phyloP scores from a whole-genome alignment of 2,888 invertebrate species.

The Lasioglossum lativentre region DNA sequence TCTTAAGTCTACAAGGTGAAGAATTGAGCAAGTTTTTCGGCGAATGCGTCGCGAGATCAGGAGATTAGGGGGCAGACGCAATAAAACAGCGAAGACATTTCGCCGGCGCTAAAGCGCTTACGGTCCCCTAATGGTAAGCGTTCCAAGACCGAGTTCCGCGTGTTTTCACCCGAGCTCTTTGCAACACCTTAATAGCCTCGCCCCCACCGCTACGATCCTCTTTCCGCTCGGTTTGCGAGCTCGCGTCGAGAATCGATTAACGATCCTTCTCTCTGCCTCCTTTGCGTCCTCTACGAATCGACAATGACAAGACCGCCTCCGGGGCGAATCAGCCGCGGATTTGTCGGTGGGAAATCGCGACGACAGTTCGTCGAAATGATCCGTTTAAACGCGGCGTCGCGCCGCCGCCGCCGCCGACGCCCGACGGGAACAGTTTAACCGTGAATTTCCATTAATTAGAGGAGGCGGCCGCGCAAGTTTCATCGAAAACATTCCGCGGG shows the following conservation, averaged over 20 bases:
- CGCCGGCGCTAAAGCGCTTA: conserved; percentile 44
- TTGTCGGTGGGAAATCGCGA: not conserved
- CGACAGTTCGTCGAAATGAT: not conserved
- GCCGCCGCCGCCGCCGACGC: not conserved
- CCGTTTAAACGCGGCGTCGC: not conserved
- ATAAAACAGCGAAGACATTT: conserved; percentile 34
- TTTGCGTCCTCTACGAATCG: not conserved
- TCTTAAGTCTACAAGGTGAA: not conserved
- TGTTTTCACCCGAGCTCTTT: not conserved
- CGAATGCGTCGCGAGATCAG: not conserved
- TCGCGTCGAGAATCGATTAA: conserved; percentile 12
- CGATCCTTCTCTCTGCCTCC: not conserved
- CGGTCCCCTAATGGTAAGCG: conserved; percentile 38
- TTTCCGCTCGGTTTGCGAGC: not conserved
- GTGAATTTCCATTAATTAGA: conserved; percentile 39
- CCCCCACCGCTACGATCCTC: not conserved
- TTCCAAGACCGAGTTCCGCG: not conserved
- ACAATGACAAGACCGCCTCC: not conserved
- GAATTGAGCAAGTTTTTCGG: not conserved
- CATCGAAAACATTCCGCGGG: conserved; percentile 47
- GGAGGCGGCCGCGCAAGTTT: conserved; percentile 10
- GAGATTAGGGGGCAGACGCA: conserved; percentile 17
- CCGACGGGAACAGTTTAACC: not conserved
- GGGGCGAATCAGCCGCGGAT: not conserved
- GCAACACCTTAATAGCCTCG: conserved; percentile 28